Percentiles rank a stretch among this genome's conserved stretches.
These are phyloP conservation scores for Sebastes matsubarae DNA, from an alignment of 2,797 vertebrate species.

Conservation along the genomic window DNA sequence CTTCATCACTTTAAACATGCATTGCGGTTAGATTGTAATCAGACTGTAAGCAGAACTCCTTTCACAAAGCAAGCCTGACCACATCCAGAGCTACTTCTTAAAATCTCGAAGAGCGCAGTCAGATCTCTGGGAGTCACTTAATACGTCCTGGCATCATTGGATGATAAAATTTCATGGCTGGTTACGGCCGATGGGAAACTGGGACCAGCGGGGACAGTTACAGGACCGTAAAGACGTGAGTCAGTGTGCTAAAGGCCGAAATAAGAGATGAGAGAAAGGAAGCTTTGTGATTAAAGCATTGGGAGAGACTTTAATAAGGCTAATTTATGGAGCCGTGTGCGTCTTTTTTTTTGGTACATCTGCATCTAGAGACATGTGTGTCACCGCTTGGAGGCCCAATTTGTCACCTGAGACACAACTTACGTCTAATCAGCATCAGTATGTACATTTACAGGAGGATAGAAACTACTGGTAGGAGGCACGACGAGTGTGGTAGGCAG, in stretches of 20 bases:
- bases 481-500: background rate
- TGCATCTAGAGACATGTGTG: background rate
- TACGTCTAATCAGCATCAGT: background rate
- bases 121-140: slow-evolving; percentile 46
- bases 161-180: slow-evolving; percentile 62
- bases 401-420: background rate
- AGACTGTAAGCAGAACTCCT: background rate
- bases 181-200: slow-evolving; percentile 43
- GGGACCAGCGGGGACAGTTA: slow-evolving; percentile 52
- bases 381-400: background rate
- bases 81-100: background rate
- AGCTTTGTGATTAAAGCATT: slow-evolving; percentile 25
- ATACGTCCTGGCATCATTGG: slow-evolving; percentile 54
- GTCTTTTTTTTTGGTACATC: background rate
- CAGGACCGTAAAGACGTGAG: slow-evolving; percentile 52
- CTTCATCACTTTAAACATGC: slow-evolving; percentile 19
- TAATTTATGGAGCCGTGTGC: slow-evolving; percentile 5
- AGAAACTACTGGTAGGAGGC: background rate
- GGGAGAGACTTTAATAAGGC: slow-evolving; percentile 2
- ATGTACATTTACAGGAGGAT: background rate
- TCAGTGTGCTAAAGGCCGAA: slow-evolving; percentile 31
- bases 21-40: slow-evolving; percentile 37
- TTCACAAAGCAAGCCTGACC: slow-evolving; percentile 5
- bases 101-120: background rate
- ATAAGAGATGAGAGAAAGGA: slow-evolving; percentile 30